These are phyloP conservation scores for Cranoglanis bouderius DNA, from an alignment of 2,113 vertebrate species.

Conservation along the genomic window DNA sequence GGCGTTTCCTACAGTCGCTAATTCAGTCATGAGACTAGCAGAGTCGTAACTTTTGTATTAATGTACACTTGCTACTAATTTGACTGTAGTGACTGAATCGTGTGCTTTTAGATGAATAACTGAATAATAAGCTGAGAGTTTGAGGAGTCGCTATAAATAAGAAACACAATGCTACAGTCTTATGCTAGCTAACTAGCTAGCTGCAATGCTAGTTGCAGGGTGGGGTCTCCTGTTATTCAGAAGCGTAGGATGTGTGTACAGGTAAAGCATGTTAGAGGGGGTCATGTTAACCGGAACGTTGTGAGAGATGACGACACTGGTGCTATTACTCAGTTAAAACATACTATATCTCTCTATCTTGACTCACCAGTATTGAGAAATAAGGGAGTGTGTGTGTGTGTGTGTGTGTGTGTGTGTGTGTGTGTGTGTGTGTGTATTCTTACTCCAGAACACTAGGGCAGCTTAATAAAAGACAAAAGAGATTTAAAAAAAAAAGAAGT, in stretches of 20 bases:
- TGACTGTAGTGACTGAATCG: neutral
- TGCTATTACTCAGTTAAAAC: neutral
- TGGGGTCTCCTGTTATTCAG: neutral
- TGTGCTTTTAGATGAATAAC: neutral
- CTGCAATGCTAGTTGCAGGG: neutral
- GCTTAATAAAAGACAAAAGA: neutral
- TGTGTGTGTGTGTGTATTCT: neutral
- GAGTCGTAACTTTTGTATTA: neutral
- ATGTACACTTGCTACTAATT: neutral
- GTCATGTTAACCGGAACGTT: neutral
- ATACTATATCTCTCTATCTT: neutral
- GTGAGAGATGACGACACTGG: neutral
- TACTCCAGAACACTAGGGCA: neutral
- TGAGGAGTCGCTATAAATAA: neutral
- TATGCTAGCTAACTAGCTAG: neutral
- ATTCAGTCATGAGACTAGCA: neutral
- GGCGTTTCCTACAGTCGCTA: neutral
- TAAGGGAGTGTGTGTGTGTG: conserved; percentile 1
- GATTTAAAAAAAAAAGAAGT: neutral
- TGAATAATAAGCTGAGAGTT: neutral
- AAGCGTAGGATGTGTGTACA: neutral
- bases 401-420: neutral
- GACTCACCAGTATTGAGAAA: conserved; percentile 32
- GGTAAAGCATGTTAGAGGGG: neutral
- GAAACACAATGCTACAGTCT: neutral